A percentile compares a stretch with the other conserved stretches of the same genome.
Evolutionary conservation across 2,888 invertebrate genomes (phyloP).

Genomic region (Drosophila ezoana): DNA sequence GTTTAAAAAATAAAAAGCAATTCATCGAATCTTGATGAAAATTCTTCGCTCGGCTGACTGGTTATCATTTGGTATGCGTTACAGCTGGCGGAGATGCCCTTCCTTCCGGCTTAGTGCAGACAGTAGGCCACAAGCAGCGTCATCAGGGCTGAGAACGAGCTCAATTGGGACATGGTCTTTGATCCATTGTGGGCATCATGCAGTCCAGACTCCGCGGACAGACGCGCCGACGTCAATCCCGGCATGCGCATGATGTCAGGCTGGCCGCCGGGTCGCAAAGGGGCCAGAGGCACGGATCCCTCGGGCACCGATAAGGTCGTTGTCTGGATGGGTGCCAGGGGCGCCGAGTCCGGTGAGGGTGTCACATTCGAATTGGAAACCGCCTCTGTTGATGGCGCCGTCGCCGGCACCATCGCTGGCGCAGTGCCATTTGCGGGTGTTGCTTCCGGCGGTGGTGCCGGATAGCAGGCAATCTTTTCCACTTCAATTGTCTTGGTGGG

Average conservation of each 20-base stretch:
- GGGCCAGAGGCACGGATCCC: slow-evolving; percentile 71
- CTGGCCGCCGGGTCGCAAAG: slow-evolving; percentile 54
- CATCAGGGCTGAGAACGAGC: slow-evolving; percentile 56
- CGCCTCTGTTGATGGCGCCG: slow-evolving; percentile 9
- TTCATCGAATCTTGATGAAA: slow-evolving; percentile 1
- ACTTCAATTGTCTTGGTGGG: slow-evolving; percentile 82
- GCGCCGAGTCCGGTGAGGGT: slow-evolving; percentile 17
- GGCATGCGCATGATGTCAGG: slow-evolving; percentile 80
- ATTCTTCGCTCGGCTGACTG: slow-evolving; percentile 4
- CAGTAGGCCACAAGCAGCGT: slow-evolving; percentile 71
- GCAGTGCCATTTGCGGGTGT: slow-evolving; percentile 37
- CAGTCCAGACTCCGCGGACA: slow-evolving; percentile 66
- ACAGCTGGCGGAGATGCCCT: not conserved
- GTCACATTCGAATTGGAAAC: slow-evolving; percentile 3
- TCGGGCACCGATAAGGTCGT: slow-evolving; percentile 69
- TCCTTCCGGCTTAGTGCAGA: slow-evolving; percentile 45
- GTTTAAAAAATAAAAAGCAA: slow-evolving; percentile 49
- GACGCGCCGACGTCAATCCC: slow-evolving; percentile 65
- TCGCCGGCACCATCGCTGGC: slow-evolving; percentile 4
- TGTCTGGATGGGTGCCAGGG: slow-evolving; percentile 55
- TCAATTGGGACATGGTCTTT: slow-evolving; percentile 40
- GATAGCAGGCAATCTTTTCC: slow-evolving; percentile 82
- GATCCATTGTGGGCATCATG: slow-evolving; percentile 46
- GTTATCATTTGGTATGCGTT: slow-evolving; percentile 31
- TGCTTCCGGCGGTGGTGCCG: slow-evolving; percentile 77